These are phyloP conservation scores for Caenorhabditis wallacei DNA, from an alignment of 2,888 invertebrate species.

Conservation along the genomic window DNA sequence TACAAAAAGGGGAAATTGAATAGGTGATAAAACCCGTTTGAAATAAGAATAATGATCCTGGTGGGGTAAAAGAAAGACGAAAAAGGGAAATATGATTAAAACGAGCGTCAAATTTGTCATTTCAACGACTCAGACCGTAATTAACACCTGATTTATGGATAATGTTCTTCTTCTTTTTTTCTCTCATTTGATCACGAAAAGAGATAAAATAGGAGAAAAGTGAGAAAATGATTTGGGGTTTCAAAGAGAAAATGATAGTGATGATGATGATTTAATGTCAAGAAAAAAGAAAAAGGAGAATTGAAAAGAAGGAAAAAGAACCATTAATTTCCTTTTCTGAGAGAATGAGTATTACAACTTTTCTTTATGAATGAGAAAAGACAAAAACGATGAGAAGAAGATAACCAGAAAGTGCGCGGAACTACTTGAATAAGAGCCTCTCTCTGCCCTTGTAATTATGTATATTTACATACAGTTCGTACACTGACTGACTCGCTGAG, in stretches of 20 bases:
- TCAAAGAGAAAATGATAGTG: conserved; percentile 7
- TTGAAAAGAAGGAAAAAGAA: conserved; percentile 19
- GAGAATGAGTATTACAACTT: conserved; percentile 42
- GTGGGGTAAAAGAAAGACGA: background rate
- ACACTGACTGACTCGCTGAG: conserved; percentile 35
- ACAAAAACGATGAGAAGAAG: conserved; percentile 39
- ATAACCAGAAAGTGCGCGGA: conserved; percentile 62
- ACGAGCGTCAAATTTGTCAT: conserved; percentile 52
- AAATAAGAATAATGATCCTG: conserved; percentile 49
- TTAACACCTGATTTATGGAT: conserved; percentile 62
- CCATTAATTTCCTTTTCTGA: conserved; percentile 41
- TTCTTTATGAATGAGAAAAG: conserved; percentile 19
- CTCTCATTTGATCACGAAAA: background rate
- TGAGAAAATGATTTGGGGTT: conserved; percentile 14
- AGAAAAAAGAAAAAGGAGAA: conserved; percentile 8
- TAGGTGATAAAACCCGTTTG: conserved; percentile 55
- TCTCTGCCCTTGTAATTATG: conserved; percentile 46
- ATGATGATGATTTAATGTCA: conserved; percentile 34
- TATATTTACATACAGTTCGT: conserved; percentile 57
- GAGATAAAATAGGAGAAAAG: conserved; percentile 11
- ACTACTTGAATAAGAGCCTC: conserved; percentile 47
- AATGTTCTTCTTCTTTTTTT: conserved; percentile 30
- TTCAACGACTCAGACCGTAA: conserved; percentile 18
- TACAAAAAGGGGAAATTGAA: background rate
- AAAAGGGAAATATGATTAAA: conserved; percentile 54